phyloP scores from a whole-genome alignment of 2,797 vertebrate species.

The Lerista edwardsae region DNA sequence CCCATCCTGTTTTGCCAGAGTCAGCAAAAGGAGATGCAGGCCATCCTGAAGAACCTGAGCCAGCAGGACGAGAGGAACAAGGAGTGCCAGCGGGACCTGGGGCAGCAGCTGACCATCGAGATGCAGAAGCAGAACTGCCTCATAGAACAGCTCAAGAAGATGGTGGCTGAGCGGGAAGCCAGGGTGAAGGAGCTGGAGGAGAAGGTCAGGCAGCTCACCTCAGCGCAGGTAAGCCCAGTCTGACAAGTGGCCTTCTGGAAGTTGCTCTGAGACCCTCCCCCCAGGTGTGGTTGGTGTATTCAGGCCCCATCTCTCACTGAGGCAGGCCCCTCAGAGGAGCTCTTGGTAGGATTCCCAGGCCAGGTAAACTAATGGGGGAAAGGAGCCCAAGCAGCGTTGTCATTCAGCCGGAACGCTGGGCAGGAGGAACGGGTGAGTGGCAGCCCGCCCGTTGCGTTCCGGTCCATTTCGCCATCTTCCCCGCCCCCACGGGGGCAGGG shows the following conservation, averaged over 20 bases:
- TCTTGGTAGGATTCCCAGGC: too few species aligned
- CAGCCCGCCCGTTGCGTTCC: too few species aligned
- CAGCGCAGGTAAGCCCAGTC: conserved; percentile 73
- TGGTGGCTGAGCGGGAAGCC: conserved; percentile 81
- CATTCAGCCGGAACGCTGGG: too few species aligned
- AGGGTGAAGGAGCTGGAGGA: conserved; percentile 82
- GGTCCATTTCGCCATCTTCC: too few species aligned
- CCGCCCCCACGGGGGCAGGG: too few species aligned
- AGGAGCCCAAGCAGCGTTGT: too few species aligned
- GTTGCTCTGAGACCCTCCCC: neutral
- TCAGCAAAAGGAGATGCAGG: conserved; percentile 88
- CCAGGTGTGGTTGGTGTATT: neutral
- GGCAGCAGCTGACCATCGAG: conserved; percentile 69
- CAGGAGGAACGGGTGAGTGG: too few species aligned
- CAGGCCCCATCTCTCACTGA: neutral
- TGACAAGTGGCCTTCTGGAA: neutral
- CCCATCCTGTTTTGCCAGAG: conserved; percentile 71
- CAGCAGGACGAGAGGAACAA: conserved; percentile 73
- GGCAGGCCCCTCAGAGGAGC: neutral
- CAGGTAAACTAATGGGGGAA: too few species aligned
- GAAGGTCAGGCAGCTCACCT: conserved; percentile 73
- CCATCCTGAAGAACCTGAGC: conserved; percentile 79
- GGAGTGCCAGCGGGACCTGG: conserved; percentile 58
- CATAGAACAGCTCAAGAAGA: conserved; percentile 78
- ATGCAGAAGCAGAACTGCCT: conserved; percentile 72